Evolutionary conservation across 2,888 invertebrate genomes (phyloP).

Genomic region (Megaustenia siamemsis): DNA sequence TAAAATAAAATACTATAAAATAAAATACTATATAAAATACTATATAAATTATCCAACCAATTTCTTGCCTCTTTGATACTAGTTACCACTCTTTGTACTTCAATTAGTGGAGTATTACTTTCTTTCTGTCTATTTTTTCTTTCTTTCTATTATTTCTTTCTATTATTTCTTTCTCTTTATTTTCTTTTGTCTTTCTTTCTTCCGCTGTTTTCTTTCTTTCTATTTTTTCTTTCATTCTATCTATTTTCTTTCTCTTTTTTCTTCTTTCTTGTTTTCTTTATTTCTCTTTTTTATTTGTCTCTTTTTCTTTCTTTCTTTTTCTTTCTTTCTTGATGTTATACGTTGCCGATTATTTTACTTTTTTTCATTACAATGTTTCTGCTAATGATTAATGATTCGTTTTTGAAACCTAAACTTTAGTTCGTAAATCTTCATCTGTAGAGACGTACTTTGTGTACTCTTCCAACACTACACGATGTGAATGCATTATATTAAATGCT

Average conservation of each 20-base stretch:
- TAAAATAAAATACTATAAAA: too few species aligned
- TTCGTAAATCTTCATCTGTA: too few species aligned
- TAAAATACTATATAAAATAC: too few species aligned
- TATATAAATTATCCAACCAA: too few species aligned
- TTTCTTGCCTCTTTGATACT: neutral
- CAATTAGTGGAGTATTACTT: neutral
- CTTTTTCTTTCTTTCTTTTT: neutral
- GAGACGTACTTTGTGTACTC: too few species aligned
- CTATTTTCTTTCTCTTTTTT: neutral
- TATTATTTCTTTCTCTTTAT: neutral
- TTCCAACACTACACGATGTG: too few species aligned
- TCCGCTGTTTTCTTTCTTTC: neutral
- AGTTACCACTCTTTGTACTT: neutral
- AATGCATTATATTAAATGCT: too few species aligned
- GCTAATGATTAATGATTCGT: too few species aligned
- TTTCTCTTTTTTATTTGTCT: neutral
- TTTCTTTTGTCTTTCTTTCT: neutral
- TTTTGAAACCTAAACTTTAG: too few species aligned
- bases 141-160: constrained; percentile 22
- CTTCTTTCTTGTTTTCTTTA: neutral
- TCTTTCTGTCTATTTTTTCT: neutral
- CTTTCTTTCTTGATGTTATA: neutral
- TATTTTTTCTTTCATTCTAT: neutral
- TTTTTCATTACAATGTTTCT: neutral
- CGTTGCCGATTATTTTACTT: neutral